Evolutionary conservation across 2,113 vertebrate genomes (phyloP), one percentile per base, ranked within the genome.

Genomic region (Eclectus roratus): DNA sequence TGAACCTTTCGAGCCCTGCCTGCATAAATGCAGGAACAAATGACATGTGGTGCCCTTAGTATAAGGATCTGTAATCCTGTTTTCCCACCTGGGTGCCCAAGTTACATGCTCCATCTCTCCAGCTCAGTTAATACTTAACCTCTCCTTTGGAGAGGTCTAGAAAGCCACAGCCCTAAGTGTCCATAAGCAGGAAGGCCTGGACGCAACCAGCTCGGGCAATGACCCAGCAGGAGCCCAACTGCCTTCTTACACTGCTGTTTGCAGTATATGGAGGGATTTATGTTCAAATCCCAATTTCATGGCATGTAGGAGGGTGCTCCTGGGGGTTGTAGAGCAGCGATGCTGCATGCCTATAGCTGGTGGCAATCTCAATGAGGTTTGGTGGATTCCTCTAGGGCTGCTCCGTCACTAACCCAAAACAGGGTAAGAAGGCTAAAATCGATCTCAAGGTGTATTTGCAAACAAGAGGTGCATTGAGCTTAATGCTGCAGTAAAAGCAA

Each of bases 21-120:
- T 56, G 37, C 4, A 44, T 39, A 68, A 49, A 15, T 47, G 35
- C n/a, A 27, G 10, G 20, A 73, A n/a, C 9, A 25, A 64, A 11
- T 14, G 37, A 5, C 10, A 6, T 9, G 39, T 53, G 55, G 60
- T 60, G 25, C 10, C 20, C 19, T 47, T 17, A 21, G 37, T n/a
- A 65, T 37, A 56, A 80, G 55, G 80, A 29, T 33, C 43, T 64
- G 7, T 76, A 64, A 43, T 29, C 50, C 64, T 29, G 13, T 43
- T 91, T 85, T 80, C 69, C 73, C 68, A 53, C 39, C 50, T 47
- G n/a, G 39, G 29, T 73, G 66, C 79, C 83, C 72, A 69, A 35
- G 88, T 88, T 84, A 69, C 55, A 74, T 2, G 8, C 89, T 91
- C 89, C 69, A 37, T 52, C 55, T 91, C 88, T 60, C 49, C 63